Conservation (phyloP, 2,113 vertebrate genomes). For the Tragelaphus scriptus region DNA sequence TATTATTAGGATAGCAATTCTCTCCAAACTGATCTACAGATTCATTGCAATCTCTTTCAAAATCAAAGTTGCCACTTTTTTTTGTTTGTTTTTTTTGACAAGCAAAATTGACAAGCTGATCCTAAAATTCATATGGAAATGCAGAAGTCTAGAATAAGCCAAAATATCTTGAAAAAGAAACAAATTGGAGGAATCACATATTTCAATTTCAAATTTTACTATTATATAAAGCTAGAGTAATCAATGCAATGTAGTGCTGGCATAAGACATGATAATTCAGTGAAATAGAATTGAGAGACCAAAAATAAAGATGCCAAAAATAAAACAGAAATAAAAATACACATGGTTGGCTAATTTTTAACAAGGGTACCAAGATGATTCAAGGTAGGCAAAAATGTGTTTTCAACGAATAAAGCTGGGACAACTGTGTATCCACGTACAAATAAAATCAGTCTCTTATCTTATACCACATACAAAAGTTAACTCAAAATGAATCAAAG, state of each 20-base stretch:
- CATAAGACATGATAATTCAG: background rate
- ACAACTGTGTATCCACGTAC: background rate
- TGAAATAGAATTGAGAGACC: background rate
- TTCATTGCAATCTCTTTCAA: background rate
- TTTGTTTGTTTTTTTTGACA: background rate
- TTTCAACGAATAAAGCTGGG: background rate
- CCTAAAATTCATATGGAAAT: background rate
- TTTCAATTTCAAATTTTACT: background rate
- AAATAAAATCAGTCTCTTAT: background rate
- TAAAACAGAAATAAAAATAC: background rate
- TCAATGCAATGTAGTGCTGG: background rate
- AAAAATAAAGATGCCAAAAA: background rate
- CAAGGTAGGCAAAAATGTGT: background rate
- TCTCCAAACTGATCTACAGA: background rate
- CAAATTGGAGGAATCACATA: background rate
- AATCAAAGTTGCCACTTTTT: background rate
- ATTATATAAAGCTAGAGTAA: background rate
- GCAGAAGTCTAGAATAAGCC: background rate
- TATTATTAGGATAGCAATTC: background rate
- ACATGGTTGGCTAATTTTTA: background rate
- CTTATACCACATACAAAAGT: background rate
- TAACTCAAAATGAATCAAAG: background rate
- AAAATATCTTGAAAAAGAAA: slow-evolving; percentile 6
- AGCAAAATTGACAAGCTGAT: background rate
- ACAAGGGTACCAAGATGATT: background rate